Conservation (phyloP, 2,113 vertebrate species). For the Ardeotis arabs region DNA sequence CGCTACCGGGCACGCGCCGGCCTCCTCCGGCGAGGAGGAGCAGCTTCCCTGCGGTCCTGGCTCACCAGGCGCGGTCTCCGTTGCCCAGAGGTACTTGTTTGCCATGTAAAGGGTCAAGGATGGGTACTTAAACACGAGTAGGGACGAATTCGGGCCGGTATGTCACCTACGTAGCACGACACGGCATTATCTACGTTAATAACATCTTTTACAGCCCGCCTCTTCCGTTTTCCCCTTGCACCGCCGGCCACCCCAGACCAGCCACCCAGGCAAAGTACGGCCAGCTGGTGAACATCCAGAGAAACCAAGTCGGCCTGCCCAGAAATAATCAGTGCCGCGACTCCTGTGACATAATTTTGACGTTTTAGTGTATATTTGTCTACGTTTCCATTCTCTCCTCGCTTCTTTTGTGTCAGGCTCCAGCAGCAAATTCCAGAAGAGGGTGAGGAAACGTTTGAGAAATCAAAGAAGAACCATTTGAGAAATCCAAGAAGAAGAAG, state of each 20-base stretch:
- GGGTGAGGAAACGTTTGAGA: neutral
- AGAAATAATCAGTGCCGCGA: neutral
- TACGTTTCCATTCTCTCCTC: neutral
- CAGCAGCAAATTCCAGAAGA: neutral
- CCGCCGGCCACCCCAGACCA: neutral
- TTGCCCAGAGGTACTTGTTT: neutral
- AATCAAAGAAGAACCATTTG: no score
- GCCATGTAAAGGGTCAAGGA: no score
- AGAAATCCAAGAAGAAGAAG: neutral
- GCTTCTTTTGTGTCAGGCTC: neutral
- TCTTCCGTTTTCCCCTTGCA: neutral
- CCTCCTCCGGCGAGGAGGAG: neutral
- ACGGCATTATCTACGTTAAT: neutral
- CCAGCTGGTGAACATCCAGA: neutral
- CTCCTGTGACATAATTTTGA: accelerated
- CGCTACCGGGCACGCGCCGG: neutral
- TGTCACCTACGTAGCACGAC: neutral
- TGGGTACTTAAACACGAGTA: neutral
- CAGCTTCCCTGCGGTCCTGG: neutral
- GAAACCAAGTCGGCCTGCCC: neutral
- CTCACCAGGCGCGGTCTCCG: accelerated
- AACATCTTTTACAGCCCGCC: neutral
- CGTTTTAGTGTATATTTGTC: no score
- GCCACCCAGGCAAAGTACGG: neutral
- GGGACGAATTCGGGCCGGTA: neutral